Base-by-base conservation (phyloP, 2,888 invertebrate species). In the Cheilosia vulpina region DNA sequence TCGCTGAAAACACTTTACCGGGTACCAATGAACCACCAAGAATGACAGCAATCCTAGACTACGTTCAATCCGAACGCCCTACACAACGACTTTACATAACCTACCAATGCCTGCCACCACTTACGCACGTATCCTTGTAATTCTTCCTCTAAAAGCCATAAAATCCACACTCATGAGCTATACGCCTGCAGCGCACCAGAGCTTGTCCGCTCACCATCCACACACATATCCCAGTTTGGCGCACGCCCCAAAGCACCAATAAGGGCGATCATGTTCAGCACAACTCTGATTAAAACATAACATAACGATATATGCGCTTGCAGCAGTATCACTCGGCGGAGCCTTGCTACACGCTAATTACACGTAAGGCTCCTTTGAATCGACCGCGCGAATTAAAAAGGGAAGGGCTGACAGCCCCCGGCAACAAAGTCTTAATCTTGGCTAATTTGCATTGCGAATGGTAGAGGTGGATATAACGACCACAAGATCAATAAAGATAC, bases 271-370 rank as follows among this genome's bases (percentile, higher is more conserved):
- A 38, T 63, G 53, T 31, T 24, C 19, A 53, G 38, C 57, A 50
- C 41, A 43, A 27, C 53, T 19, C 27, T 43, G 68, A 68, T 68
- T 68, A 68, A 68, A 57, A 55, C 53, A 68, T 68, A 68, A 68
- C 41, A 27, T 43, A 43, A 55, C 17, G 13, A n/a, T 53, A 27
- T 21, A 2, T 2, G 15, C 15, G 15, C 58, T n/a, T 21, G 1
- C 19, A 24, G 69, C 69, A 69, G 21, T 58, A 47, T 58, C 63
- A 69, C 58, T 58, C 9, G 47, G 9, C 31, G 69, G 9, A 24
- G 34, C 19, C 31, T n/a, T 34, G 57, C 31, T 57, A 21, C 58
- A 47, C 19, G 38, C 38, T 38, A 47, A 47, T 69, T 69, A 69
- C 57, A 47, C n/a, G 58, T 47, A 21, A 57, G n/a, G 47, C 24